These are phyloP conservation scores for Petrocephalus schoutedeni DNA, from an alignment of 2,797 vertebrate species.

Conservation along the genomic window DNA sequence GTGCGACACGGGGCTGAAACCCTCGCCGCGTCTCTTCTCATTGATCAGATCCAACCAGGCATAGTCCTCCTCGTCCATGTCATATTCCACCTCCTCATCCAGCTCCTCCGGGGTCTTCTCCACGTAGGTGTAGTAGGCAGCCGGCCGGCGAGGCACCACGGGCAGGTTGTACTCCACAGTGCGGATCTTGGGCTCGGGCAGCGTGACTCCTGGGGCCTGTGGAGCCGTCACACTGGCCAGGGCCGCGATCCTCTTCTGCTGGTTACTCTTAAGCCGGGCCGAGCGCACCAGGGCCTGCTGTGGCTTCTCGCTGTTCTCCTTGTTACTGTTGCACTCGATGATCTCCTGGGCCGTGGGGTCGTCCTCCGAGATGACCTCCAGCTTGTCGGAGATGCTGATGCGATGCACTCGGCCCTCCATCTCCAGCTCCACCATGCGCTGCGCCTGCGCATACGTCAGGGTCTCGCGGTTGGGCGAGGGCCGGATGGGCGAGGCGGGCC, in stretches of 20 bases:
- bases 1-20: conserved; percentile 81
- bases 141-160: conserved; percentile 75
- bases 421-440: conserved; percentile 95
- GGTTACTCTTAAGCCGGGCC: conserved; percentile 79
- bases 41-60: conserved; percentile 94
- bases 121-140: conserved; percentile 76
- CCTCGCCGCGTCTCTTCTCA: conserved; percentile 79
- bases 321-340: conserved; percentile 93
- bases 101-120: conserved; percentile 92
- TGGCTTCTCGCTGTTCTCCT: conserved; percentile 89
- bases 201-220: conserved; percentile 57
- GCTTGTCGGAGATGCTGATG: conserved; percentile 87
- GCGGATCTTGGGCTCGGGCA: conserved; percentile 86
- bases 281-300: conserved; percentile 73
- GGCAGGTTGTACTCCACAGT: conserved; percentile 90
- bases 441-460: conserved; percentile 95
- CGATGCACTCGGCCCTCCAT: conserved; percentile 86
- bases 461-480: conserved; percentile 90
- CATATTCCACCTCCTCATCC: conserved; percentile 92
- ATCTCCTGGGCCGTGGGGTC: conserved; percentile 88
- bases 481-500: conserved; percentile 85
- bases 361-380: conserved; percentile 85
- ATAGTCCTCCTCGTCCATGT: conserved; percentile 97
- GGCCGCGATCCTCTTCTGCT: conserved; percentile 77
- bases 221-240: conserved; percentile 54